phyloP scores from a whole-genome alignment of 2,113 vertebrate genomes.

The Nibea coibor region DNA sequence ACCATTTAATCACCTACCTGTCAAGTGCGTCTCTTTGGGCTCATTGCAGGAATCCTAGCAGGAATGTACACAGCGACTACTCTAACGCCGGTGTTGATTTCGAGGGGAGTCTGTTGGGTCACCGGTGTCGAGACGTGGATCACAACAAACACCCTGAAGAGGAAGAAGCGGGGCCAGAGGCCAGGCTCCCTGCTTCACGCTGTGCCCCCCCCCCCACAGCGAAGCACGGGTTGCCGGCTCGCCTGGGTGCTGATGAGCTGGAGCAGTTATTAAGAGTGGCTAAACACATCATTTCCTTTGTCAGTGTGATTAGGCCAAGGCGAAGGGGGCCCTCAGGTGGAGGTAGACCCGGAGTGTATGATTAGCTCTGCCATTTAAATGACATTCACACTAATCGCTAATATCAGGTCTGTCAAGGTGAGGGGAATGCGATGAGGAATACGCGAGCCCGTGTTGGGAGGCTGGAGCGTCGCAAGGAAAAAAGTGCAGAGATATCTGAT shows the following conservation, averaged over 20 bases:
- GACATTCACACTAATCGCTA: slow-evolving; percentile 82
- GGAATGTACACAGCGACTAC: slow-evolving; percentile 18
- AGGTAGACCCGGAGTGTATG: slow-evolving; percentile 68
- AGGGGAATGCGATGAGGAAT: slow-evolving; percentile 69
- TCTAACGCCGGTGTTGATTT: slow-evolving; percentile 34
- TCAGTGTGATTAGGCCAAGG: slow-evolving; percentile 73
- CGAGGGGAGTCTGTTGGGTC: slow-evolving; percentile 51
- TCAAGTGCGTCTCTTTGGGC: slow-evolving; percentile 45
- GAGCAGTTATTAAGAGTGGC: slow-evolving; percentile 78
- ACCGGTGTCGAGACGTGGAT: slow-evolving; percentile 51
- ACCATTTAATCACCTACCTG: slow-evolving; percentile 61
- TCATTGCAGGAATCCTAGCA: slow-evolving; percentile 19
- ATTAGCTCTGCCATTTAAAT: slow-evolving; percentile 85
- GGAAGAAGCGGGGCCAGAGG: slow-evolving; percentile 28
- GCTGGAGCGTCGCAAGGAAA: slow-evolving; percentile 36
- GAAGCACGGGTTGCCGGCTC: slow-evolving; percentile 25
- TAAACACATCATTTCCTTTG: slow-evolving; percentile 80
- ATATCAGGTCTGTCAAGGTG: slow-evolving; percentile 79
- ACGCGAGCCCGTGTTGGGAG: slow-evolving; percentile 54
- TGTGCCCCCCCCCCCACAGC: slow-evolving; percentile 10
- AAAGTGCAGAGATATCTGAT: slow-evolving; percentile 65
- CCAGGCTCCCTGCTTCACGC: slow-evolving; percentile 16
- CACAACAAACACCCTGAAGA: slow-evolving; percentile 53
- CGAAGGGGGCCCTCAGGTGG: slow-evolving; percentile 72
- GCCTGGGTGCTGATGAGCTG: slow-evolving; percentile 66